Conservation (phyloP, 2,797 vertebrate species). For the Sebastes itinus region DNA sequence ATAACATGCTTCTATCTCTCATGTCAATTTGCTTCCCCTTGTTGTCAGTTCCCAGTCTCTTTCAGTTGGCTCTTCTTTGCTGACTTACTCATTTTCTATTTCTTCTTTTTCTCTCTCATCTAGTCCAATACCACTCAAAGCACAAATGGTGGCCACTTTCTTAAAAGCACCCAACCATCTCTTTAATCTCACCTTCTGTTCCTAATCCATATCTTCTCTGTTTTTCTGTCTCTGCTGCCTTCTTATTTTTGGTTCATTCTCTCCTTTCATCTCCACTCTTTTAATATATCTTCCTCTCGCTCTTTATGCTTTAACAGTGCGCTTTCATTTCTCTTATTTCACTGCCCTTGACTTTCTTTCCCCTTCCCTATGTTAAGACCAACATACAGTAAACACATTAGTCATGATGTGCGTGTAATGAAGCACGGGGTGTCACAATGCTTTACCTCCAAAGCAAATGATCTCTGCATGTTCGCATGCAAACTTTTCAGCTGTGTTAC, state of each 20-base stretch:
- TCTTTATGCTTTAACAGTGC: neutral
- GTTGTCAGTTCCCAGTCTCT: neutral
- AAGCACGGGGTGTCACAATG: neutral
- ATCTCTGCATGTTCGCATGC: neutral
- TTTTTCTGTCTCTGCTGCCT: conserved; percentile 6
- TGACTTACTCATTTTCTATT: conserved; percentile 1
- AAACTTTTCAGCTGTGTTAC: neutral
- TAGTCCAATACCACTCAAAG: conserved; percentile 18
- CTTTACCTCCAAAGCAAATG: neutral
- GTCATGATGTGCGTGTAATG: neutral
- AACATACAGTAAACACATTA: neutral
- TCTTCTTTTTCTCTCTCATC: conserved; percentile 18
- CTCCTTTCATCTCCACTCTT: neutral
- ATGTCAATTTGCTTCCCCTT: neutral
- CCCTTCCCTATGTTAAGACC: neutral
- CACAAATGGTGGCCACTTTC: conserved; percentile 5
- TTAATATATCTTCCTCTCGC: neutral
- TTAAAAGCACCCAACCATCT: conserved; percentile 19
- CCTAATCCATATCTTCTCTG: conserved; percentile 26
- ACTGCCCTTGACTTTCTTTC: neutral
- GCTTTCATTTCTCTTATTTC: neutral
- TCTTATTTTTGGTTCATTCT: conserved; percentile 6
- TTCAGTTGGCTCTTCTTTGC: neutral
- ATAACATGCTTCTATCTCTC: neutral
- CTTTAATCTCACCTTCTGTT: conserved; percentile 28